These are phyloP conservation scores for Tubiluchus corallicola DNA, from an alignment of 2,888 invertebrate genomes.

Conservation along the genomic window DNA sequence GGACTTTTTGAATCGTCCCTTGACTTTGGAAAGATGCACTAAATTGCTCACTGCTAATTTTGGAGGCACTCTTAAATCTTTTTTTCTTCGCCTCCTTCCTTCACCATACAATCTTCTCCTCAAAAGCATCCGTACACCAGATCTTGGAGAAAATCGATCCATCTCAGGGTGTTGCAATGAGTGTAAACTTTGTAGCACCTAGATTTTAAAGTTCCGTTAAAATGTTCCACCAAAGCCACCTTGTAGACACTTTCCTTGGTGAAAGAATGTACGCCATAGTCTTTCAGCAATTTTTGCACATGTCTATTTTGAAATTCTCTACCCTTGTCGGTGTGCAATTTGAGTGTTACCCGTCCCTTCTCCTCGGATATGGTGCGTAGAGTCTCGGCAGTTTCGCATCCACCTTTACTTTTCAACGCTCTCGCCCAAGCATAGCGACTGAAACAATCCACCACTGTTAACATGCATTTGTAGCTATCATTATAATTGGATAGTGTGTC, in stretches of 20 bases:
- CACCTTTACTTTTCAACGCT: constrained; percentile 17
- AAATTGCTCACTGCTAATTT: too few species aligned
- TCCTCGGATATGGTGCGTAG: constrained; percentile 12
- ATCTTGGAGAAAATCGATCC: neutral
- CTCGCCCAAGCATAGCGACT: constrained; percentile 16
- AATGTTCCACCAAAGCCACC: constrained; percentile 20
- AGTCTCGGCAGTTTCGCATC: constrained; percentile 11
- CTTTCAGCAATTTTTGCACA: constrained; percentile 11
- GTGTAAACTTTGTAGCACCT: constrained; percentile 10
- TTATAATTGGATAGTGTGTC: constrained; percentile 11
- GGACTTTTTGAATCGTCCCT: too few species aligned
- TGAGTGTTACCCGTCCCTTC: constrained; percentile 12
- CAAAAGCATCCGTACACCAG: neutral
- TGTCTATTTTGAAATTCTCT: constrained; percentile 12
- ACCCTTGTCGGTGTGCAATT: constrained; percentile 15
- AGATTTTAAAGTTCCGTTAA: constrained; percentile 15
- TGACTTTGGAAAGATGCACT: too few species aligned
- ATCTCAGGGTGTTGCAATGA: neutral
- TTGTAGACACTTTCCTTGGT: constrained; percentile 19
- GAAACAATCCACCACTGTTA: constrained; percentile 17
- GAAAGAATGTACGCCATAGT: constrained; percentile 15
- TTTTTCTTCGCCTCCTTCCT: too few species aligned
- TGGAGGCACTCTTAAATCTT: too few species aligned
- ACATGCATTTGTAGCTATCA: constrained; percentile 15
- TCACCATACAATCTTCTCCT: neutral